Percentiles rank a stretch among this genome's conserved stretches.
These are phyloP conservation scores for Pheosia tremula DNA, from an alignment of 2,888 invertebrate genomes.

Conservation along the genomic window DNA sequence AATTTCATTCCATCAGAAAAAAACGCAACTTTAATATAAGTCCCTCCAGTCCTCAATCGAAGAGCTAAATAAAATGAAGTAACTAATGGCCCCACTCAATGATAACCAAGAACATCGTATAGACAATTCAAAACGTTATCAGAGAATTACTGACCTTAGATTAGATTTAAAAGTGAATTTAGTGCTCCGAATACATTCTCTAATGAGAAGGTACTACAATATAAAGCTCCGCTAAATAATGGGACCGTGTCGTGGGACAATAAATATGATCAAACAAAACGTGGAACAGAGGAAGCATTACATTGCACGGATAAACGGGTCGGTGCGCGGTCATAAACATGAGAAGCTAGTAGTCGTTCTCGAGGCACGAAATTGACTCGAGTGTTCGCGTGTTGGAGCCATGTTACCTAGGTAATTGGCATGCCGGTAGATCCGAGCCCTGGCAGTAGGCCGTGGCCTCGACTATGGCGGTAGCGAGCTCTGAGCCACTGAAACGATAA, in stretches of 20 bases:
- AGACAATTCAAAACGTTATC: slow-evolving; percentile 50
- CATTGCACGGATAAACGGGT: slow-evolving; percentile 73
- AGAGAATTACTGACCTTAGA: slow-evolving; percentile 50
- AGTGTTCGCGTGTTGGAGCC: slow-evolving; percentile 65
- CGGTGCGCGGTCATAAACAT: slow-evolving; percentile 64
- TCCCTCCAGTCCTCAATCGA: slow-evolving; percentile 12
- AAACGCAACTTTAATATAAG: background rate
- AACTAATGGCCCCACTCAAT: slow-evolving; percentile 45
- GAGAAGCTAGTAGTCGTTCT: slow-evolving; percentile 57
- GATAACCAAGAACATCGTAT: slow-evolving; percentile 40
- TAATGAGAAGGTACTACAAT: slow-evolving; percentile 67
- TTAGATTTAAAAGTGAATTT: slow-evolving; percentile 54
- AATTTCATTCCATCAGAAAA: background rate
- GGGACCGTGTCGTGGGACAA: slow-evolving; percentile 58
- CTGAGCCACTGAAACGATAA: background rate
- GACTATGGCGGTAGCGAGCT: slow-evolving; percentile 14
- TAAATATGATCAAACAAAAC: slow-evolving; percentile 79
- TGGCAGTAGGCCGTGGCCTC: slow-evolving; percentile 32
- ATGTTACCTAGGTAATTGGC: slow-evolving; percentile 78
- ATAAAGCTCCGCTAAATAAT: slow-evolving; percentile 68
- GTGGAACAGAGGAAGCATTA: slow-evolving; percentile 73
- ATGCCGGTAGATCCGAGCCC: slow-evolving; percentile 52
- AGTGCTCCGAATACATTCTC: slow-evolving; percentile 60
- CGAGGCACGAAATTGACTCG: slow-evolving; percentile 68
- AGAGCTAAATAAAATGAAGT: slow-evolving; percentile 29